Base-by-base conservation (phyloP, 2,888 invertebrate species). In the Philaethria dido region DNA sequence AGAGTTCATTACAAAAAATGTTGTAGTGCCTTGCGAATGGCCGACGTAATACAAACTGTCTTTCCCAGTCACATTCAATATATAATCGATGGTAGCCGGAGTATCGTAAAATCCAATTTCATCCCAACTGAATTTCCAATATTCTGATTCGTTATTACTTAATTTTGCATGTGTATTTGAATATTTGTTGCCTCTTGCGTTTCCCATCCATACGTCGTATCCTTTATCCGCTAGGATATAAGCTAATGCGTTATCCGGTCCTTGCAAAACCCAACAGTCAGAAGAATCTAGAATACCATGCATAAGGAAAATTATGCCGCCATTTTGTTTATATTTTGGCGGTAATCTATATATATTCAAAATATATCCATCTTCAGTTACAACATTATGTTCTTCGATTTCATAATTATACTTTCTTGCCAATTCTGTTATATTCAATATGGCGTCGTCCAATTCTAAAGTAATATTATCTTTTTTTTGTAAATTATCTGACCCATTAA, bases 131-230 rank as follows among this genome's bases (percentile, higher is more conserved):
- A 83, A 93, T 13, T 84, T 77, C 92, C 92, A 93, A 71, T 82
- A 92, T 9, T 78, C 70, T 0, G 77, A 22, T 22, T 78, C 66
- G 0, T 72, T 77, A 0, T 76, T 48, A 4, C 70, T 73, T 0
- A 85, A 62, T 2, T 60, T 72, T 0, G 86, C 79, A 77, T 96
- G 96, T 0, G 84, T 87, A 60, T 87, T 84, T 0, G 94, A 94
- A 80, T 96, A 95, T 0, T 94, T 93, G 83, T 97, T 97, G 0
- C 98, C 98, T 75, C 98, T 93, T 1, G 95, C 94, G 83, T 98
- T 98, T 0, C 96, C 97, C 80, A 98, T 80, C 98, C 98, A 98
- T 0, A 96, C 95, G 74, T 96, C 96, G 76, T 93, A 96, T 3
- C 95, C 95, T 54, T 85, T 78, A 70, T 96, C 94, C 0, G 95